Evolutionary conservation across 2,888 invertebrate genomes (phyloP).

Genomic region (Lithophane leautieri): DNA sequence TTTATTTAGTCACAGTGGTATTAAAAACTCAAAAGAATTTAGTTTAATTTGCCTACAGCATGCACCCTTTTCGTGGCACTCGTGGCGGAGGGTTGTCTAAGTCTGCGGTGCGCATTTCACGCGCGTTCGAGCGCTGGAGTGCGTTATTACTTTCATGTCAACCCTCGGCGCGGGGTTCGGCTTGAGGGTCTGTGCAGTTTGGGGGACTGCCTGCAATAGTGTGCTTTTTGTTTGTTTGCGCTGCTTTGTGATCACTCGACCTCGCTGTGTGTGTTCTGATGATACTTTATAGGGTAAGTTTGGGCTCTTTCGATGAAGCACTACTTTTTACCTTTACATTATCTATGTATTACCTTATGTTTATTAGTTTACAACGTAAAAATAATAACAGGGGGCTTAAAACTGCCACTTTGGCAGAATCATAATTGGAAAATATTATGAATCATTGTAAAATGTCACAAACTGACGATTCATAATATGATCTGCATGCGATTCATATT

Average conservation of each 20-base stretch:
- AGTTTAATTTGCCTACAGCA: neutral
- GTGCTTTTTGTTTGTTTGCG: slow-evolving; percentile 52
- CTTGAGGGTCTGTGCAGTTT: slow-evolving; percentile 39
- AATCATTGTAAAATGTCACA: no score
- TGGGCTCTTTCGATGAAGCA: slow-evolving; percentile 10
- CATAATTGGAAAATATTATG: no score
- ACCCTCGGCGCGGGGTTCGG: slow-evolving; percentile 36
- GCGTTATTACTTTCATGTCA: slow-evolving; percentile 74
- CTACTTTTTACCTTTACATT: neutral
- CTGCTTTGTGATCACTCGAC: slow-evolving; percentile 59
- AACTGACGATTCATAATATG: no score
- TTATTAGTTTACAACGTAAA: neutral
- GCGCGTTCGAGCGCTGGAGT: slow-evolving; percentile 69
- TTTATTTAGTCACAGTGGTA: neutral
- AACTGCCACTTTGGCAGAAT: no score
- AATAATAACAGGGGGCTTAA: no score
- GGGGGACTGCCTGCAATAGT: slow-evolving; percentile 53
- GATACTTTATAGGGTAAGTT: slow-evolving; percentile 32
- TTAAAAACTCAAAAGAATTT: neutral
- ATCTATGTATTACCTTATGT: neutral
- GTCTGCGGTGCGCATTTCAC: slow-evolving; percentile 67
- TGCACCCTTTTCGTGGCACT: slow-evolving; percentile 3
- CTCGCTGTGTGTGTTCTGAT: slow-evolving; percentile 22
- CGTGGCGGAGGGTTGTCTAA: slow-evolving; percentile 40
- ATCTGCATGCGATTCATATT: no score